Base-by-base conservation (phyloP, 2,888 invertebrate species). In the Corythucha ciliata region DNA sequence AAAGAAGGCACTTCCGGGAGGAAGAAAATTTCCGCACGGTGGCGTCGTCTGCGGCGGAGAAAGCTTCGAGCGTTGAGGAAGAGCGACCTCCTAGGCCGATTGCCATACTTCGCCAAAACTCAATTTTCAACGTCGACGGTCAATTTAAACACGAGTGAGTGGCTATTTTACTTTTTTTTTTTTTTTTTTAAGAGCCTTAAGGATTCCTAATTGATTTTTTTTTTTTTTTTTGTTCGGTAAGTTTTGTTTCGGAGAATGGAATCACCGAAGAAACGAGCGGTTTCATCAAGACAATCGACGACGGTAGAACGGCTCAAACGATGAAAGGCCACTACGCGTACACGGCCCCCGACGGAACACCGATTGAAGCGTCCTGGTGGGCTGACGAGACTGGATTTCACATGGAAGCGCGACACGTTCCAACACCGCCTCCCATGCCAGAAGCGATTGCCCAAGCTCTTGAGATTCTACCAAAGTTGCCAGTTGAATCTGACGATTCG, bases 301-400 rank as follows among this genome's bases (percentile, higher is more conserved):
- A 73, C 1, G 74, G 75, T 34, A 72, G 72, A 1, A 52, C 56
- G 27, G 59, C 60, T 14, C 59, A 60, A 41, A 62, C 67, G 2
- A 80, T 83, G 3, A 80, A 83, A 65, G 86, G 86, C 37, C 80
- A 80, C 39, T 83, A 78, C 64, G 76, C 83, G 0, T 85, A 85
- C 63, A 76, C 81, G 5, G 74, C 77, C 21, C 78, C 78, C 6
- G 80, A 81, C 58, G 82, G 82, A 10, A 68, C 72, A 29, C 70
- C 70, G 12, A 70, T 79, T 60, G 63, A 68, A 12, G 65, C 81
- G 54, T 67, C 69, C 39, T 83, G 80, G 67, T 52, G 40, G 32
- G 53, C 53, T 10, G 53, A 53, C 25, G 53, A 53, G 36, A 50
- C 53, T 20, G 53, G 53, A 12, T 53, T 53, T 45, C 53, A 53